Percentiles rank a stretch among this genome's conserved stretches.
Evolutionary conservation across 53 echinoderm and acorn worm genomes (phyloP).

Genomic region (Antedon mediterranea): DNA sequence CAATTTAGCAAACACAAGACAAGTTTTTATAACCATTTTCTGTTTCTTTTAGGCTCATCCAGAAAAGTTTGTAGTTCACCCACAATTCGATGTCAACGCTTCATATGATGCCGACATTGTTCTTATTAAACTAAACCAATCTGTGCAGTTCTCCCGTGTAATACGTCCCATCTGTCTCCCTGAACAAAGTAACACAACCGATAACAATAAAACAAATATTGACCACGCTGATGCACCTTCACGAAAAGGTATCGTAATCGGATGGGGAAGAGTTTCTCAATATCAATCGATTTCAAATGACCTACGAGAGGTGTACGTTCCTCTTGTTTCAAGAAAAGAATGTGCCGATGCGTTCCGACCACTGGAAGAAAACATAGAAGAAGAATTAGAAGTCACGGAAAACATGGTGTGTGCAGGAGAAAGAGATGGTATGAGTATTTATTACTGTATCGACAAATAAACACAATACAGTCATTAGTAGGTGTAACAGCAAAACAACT

Average conservation of each 20-base stretch:
- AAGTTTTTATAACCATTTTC: no score
- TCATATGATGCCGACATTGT: slow-evolving; percentile 32
- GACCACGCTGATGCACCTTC: slow-evolving; percentile 2
- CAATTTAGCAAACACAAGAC: no score
- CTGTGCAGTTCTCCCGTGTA: slow-evolving; percentile 17
- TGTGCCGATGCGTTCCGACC: slow-evolving; percentile 7
- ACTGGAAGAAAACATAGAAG: no score
- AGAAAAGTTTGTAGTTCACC: slow-evolving; percentile 16
- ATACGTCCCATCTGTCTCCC: slow-evolving; percentile 46
- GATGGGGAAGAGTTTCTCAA: slow-evolving; percentile 8
- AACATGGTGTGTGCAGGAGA: slow-evolving; percentile 46
- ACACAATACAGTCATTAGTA: no score
- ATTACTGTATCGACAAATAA: no score
- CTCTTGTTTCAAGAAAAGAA: slow-evolving; percentile 6
- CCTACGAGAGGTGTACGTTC: slow-evolving; percentile 31
- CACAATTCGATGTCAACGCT: slow-evolving; percentile 1
- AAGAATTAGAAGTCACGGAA: neutral
- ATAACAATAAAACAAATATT: slow-evolving; percentile 7
- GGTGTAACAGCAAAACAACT: no score
- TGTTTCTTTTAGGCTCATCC: neutral
- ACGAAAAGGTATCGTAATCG: slow-evolving; percentile 13
- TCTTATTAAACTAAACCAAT: slow-evolving; percentile 21
- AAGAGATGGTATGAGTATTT: slow-evolving; percentile 25
- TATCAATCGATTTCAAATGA: neutral
- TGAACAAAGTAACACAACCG: slow-evolving; percentile 4